Evolutionary conservation across 2,888 invertebrate genomes (phyloP).

Genomic region (Acrobeloides nanus): DNA sequence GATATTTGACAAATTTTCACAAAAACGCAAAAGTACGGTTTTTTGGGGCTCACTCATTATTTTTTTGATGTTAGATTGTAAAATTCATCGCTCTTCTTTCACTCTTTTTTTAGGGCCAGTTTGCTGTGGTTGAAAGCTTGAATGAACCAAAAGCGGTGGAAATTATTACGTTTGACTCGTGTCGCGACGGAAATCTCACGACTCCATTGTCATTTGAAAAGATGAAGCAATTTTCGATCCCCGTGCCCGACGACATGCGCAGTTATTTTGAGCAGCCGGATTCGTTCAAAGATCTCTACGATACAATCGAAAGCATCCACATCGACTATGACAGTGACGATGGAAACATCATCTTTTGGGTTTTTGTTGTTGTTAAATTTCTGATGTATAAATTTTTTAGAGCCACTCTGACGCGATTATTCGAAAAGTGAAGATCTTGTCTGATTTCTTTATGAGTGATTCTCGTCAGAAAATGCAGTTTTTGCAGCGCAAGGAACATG

Average conservation of each 20-base stretch:
- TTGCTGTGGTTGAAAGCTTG: conserved; percentile 24
- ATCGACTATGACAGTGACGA: conserved; percentile 16
- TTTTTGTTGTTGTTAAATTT: conserved; percentile 10
- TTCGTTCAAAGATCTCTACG: conserved; percentile 17
- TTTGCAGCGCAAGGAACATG: conserved; percentile 26
- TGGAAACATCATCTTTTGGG: conserved; percentile 11
- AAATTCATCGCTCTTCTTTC: no score
- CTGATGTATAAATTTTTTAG: conserved; percentile 16
- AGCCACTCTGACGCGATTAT: conserved; percentile 16
- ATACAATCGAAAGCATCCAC: conserved; percentile 23
- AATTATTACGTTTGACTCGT: conserved; percentile 14
- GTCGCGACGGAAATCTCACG: conserved; percentile 15
- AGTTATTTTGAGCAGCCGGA: conserved; percentile 21
- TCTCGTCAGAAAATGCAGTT: conserved; percentile 25
- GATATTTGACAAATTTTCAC: no score
- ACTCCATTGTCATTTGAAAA: conserved; percentile 10
- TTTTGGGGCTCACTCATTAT: no score
- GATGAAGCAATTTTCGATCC: conserved; percentile 21
- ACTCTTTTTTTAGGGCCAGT: conserved; percentile 24
- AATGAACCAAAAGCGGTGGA: no score
- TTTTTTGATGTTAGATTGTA: no score
- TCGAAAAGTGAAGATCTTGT: conserved; percentile 15
- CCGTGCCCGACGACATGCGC: conserved; percentile 25
- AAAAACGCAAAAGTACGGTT: no score
- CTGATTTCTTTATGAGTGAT: conserved; percentile 26